Base-by-base conservation (phyloP, 2,888 invertebrate species). In the Leptothorax acervorum region DNA sequence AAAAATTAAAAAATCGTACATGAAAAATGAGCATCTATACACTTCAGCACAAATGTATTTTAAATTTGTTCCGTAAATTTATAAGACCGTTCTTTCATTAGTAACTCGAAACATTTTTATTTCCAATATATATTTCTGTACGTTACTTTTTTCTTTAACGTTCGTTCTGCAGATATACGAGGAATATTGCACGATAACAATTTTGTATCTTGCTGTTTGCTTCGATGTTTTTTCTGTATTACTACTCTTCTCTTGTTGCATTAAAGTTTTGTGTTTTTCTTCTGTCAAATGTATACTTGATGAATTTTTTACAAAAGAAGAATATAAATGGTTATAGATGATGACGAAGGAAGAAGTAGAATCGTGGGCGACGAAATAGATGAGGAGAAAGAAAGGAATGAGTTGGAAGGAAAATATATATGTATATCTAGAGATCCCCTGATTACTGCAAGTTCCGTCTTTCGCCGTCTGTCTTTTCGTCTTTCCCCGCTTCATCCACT, bases 371-470 rank as follows among this genome's bases (percentile, higher is more conserved):
- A 86, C 89, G 87, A 86, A 90, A 88, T 87, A 90, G 90, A 86
- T 86, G 87, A 86, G 82, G 85, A 90, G 90, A 90, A 87, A 88
- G 88, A 81, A 89, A 82, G 84, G 76, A 68, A 70, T 62, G 75
- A 31, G 28, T 55, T 53, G 74, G 65, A 68, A 66, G 68, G 35
- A 55, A 79, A 70, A 83, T 45, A 63, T 70, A 75, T 82, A 39
- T 66, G 35, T 68, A 62, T 81, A 74, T 74, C 82, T 79, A 65
- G 85, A 90, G 84, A 93, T 93, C 93, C 91, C 91, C 91, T 93
- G 94, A 94, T 94, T 94, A 93, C 93, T 92, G 91, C 91, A 90
- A 91, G 91, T 93, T 93, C 91, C 93, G 92, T 94, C 94, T 94
- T 94, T 93, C 92, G 91, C 89, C 92, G 92, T 93, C 93, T 91